A percentile compares a stretch with the other conserved stretches of the same genome.
Evolutionary conservation across 2,113 vertebrate species (phyloP).

Genomic region (Cynoglossus semilaevis): DNA sequence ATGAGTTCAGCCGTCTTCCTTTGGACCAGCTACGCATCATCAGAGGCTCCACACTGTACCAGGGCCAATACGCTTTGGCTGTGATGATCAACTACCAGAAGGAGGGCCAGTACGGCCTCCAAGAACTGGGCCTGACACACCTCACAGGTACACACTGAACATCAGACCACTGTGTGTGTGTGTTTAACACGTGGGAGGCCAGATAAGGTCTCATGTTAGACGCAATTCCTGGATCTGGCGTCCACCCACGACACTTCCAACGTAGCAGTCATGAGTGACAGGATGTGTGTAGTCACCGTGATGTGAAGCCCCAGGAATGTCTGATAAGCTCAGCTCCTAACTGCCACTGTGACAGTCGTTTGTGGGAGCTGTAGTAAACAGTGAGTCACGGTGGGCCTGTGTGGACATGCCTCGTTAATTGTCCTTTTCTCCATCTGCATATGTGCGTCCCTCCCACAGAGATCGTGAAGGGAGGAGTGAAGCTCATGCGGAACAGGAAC

Average conservation of each 20-base stretch:
- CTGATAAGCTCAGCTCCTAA: conserved; percentile 41
- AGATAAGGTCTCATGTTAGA: conserved; percentile 32
- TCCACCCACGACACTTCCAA: conserved; percentile 56
- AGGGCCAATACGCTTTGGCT: conserved; percentile 82
- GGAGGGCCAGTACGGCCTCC: conserved; percentile 80
- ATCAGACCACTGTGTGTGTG: background rate
- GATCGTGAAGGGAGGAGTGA: conserved; percentile 87
- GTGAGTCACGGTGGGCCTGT: conserved; percentile 29
- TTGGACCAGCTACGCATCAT: conserved; percentile 88
- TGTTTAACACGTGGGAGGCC: conserved; percentile 42
- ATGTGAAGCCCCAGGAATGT: conserved; percentile 53
- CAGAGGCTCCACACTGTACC: conserved; percentile 84
- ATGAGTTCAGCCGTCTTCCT: conserved; percentile 82
- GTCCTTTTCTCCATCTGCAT: conserved; percentile 29
- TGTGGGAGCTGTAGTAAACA: conserved; percentile 42
- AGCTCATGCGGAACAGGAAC: conserved; percentile 84
- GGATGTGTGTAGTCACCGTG: conserved; percentile 23
- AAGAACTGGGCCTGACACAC: conserved; percentile 83
- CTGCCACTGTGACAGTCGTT: conserved; percentile 53
- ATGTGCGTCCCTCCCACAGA: conserved; percentile 73
- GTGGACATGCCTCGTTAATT: conserved; percentile 34
- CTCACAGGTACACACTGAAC: conserved; percentile 81
- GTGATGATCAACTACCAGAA: conserved; percentile 89
- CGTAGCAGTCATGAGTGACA: background rate
- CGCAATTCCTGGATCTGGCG: conserved; percentile 27